phyloP scores from a whole-genome alignment of 2,888 invertebrate species.

The Eulithis prunata region DNA sequence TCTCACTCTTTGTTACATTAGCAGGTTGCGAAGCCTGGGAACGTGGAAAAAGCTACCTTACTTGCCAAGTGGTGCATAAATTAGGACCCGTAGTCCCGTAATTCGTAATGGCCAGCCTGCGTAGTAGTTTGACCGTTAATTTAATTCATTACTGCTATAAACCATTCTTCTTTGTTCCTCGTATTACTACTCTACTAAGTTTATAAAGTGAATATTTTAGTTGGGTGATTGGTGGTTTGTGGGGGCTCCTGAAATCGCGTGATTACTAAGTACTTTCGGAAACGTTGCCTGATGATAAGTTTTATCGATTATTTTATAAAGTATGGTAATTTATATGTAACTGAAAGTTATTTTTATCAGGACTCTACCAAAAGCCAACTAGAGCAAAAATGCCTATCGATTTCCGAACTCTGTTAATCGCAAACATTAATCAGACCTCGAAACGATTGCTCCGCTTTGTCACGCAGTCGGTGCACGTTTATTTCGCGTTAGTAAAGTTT shows the following conservation, averaged over 20 bases:
- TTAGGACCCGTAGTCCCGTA: constrained; percentile 39
- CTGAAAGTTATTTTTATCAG: constrained; percentile 23
- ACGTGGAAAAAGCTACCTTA: constrained; percentile 32
- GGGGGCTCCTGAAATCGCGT: constrained; percentile 32
- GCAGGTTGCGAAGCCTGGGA: constrained; percentile 30
- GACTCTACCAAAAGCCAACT: constrained; percentile 20
- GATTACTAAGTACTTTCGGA: constrained; percentile 28
- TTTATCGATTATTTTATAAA: constrained; percentile 26
- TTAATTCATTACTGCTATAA: constrained; percentile 43
- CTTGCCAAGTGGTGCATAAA: constrained; percentile 39
- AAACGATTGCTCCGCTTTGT: constrained; percentile 36
- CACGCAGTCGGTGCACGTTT: constrained; percentile 34
- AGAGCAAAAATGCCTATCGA: constrained; percentile 34
- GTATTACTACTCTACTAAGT: constrained; percentile 27
- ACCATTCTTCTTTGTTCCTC: constrained; percentile 33
- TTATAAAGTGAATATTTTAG: constrained; percentile 27
- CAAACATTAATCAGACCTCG: constrained; percentile 38
- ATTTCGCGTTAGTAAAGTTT: constrained; percentile 37
- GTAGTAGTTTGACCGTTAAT: constrained; percentile 42
- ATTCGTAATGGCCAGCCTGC: constrained; percentile 40
- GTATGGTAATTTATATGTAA: neutral
- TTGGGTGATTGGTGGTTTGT: constrained; percentile 13
- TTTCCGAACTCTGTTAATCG: constrained; percentile 39
- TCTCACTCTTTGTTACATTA: constrained; percentile 42
- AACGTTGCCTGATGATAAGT: constrained; percentile 37